These are phyloP conservation scores for Labeo calbasu DNA, from an alignment of 2,797 vertebrate species.

Conservation along the genomic window DNA sequence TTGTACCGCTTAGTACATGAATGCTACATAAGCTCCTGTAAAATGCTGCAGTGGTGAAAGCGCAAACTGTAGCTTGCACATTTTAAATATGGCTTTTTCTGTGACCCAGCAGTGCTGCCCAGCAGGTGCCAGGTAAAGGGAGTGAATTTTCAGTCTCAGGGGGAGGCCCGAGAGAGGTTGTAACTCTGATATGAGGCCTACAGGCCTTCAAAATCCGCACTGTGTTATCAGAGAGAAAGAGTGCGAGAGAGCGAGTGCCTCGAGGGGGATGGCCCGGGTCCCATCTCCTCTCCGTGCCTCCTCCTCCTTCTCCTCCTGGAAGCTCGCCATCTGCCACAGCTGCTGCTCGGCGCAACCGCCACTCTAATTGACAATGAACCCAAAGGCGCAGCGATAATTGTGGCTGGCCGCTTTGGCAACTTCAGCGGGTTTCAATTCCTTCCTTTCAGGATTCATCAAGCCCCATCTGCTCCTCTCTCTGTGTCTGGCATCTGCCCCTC, in stretches of 20 bases:
- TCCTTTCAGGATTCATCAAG: constrained; percentile 83
- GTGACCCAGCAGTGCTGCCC: background rate
- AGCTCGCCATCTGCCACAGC: constrained; percentile 87
- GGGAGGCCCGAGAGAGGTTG: background rate
- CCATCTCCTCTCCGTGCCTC: constrained; percentile 49
- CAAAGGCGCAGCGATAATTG: constrained; percentile 81
- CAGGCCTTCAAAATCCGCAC: constrained; percentile 41
- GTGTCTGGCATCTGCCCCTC: constrained; percentile 68
- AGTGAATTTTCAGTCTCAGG: constrained; percentile 20
- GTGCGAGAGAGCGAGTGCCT: constrained; percentile 39
- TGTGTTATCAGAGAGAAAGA: constrained; percentile 40
- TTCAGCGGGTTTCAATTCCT: constrained; percentile 81
- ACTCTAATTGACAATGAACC: constrained; percentile 88
- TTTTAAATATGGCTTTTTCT: constrained; percentile 15
- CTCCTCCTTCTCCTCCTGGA: constrained; percentile 76
- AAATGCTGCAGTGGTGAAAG: background rate
- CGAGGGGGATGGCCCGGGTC: constrained; percentile 47
- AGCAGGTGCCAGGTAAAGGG: constrained; percentile 28
- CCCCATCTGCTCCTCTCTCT: constrained; percentile 79
- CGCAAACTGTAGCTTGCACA: background rate
- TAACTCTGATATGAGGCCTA: constrained; percentile 31
- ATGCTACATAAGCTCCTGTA: background rate
- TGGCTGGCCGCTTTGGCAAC: constrained; percentile 78
- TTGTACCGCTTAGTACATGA: background rate
- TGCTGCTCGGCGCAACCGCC: constrained; percentile 81